Conservation (phyloP, 1,140 invertebrate genomes). For the Zelostemma sp. region DNA sequence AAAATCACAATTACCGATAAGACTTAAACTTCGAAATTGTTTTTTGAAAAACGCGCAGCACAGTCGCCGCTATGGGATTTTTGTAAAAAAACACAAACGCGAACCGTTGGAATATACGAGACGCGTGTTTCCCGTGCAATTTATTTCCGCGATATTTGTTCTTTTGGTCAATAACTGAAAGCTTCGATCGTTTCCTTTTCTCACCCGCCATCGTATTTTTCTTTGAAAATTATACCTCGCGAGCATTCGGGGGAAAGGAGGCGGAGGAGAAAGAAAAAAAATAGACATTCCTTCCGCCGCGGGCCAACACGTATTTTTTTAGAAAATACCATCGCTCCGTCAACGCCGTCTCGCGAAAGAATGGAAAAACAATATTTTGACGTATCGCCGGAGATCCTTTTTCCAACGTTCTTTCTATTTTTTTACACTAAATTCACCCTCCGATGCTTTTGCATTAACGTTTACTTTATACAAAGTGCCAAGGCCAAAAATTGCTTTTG, state of each 20-base stretch:
- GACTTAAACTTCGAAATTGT: no score
- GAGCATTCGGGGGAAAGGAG: constrained; percentile 19
- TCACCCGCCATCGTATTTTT: constrained; percentile 55
- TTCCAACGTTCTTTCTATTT: constrained; percentile 43
- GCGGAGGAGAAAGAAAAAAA: constrained; percentile 48
- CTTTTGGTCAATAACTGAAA: constrained; percentile 37
- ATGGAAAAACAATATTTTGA: constrained; percentile 71
- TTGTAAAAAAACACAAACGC: constrained; percentile 10
- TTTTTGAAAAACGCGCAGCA: no score
- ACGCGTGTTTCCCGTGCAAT: constrained; percentile 7
- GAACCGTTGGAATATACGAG: no score
- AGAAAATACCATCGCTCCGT: constrained; percentile 62
- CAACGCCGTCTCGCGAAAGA: constrained; percentile 59
- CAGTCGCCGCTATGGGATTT: no score
- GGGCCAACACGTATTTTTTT: constrained; percentile 63
- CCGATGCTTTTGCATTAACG: constrained; percentile 45
- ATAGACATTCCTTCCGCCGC: constrained; percentile 48
- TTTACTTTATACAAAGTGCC: constrained; percentile 20
- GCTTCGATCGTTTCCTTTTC: constrained; percentile 49
- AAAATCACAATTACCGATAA: no score
- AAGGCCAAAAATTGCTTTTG: constrained; percentile 1
- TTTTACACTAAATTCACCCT: constrained; percentile 42
- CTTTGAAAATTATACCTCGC: constrained; percentile 58
- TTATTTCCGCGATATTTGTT: constrained; percentile 37
- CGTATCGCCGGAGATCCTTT: constrained; percentile 57